phyloP scores from a whole-genome alignment of 1,140 invertebrate genomes.

The Pseudachorutes palmiensis region DNA sequence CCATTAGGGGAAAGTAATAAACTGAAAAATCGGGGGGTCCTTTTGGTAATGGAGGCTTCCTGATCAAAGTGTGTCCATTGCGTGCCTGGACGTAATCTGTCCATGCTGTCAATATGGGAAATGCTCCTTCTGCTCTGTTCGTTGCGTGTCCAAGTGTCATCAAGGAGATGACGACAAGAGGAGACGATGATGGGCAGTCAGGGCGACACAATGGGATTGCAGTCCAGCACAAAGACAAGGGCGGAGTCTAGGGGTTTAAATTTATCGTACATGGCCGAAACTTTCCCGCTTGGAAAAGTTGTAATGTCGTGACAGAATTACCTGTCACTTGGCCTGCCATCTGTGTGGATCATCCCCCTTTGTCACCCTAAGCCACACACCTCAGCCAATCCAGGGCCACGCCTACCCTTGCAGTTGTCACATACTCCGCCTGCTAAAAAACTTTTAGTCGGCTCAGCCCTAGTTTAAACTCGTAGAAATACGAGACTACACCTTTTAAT shows the following conservation, averaged over 20 bases:
- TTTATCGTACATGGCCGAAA: background rate
- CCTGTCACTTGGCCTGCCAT: background rate
- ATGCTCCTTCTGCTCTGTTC: background rate
- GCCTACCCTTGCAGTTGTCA: too few relatives aligned
- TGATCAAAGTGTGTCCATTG: conserved; percentile 11
- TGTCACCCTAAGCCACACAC: background rate
- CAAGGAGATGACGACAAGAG: background rate
- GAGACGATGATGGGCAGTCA: background rate
- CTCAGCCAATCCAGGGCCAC: too few relatives aligned
- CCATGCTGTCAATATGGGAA: conserved; percentile 5
- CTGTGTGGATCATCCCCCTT: background rate
- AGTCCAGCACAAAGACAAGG: too few relatives aligned
- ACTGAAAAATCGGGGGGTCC: background rate
- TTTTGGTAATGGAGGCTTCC: background rate
- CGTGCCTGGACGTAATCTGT: conserved; percentile 1
- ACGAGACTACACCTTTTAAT: too few relatives aligned
- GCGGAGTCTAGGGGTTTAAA: background rate
- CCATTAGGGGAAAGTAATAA: conserved; percentile 1
- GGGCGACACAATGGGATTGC: background rate
- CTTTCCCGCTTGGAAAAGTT: too few relatives aligned
- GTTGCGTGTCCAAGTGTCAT: conserved; percentile 9
- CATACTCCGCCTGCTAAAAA: too few relatives aligned
- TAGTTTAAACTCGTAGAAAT: too few relatives aligned
- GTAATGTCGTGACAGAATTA: background rate
- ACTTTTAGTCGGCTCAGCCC: too few relatives aligned